A percentile compares a stretch with the other conserved stretches of the same genome.
phyloP scores from a whole-genome alignment of 2,888 invertebrate species.

The Dasysyrphus tricinctus region DNA sequence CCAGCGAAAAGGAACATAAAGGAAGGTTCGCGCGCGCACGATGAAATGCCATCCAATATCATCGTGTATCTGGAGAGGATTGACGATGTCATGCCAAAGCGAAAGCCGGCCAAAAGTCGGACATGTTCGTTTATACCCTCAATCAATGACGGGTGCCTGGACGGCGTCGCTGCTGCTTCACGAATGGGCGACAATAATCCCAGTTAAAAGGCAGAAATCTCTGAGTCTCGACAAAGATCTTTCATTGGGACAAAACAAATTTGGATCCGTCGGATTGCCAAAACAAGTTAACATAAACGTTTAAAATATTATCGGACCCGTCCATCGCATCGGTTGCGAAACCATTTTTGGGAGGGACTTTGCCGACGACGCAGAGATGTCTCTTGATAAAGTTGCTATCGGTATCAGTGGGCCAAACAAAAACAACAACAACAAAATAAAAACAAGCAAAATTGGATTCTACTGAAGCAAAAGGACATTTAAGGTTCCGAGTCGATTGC shows the following conservation, averaged over 20 bases:
- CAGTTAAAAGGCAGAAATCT: constrained; percentile 69
- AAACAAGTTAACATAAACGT: constrained; percentile 76
- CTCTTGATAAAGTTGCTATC: constrained; percentile 75
- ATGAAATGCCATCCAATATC: constrained; percentile 66
- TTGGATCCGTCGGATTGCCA: constrained; percentile 75
- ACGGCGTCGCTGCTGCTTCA: constrained; percentile 39
- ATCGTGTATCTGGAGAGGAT: constrained; percentile 67
- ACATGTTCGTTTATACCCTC: constrained; percentile 69
- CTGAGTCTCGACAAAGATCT: constrained; percentile 66
- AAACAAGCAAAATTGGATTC: constrained; percentile 5
- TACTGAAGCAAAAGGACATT: constrained; percentile 56
- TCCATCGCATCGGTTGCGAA: constrained; percentile 63
- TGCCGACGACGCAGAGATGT: constrained; percentile 50
- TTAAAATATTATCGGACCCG: constrained; percentile 72
- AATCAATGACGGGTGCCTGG: constrained; percentile 56
- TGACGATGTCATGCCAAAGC: constrained; percentile 76
- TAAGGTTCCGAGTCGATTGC: constrained; percentile 56
- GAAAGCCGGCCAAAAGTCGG: constrained; percentile 68
- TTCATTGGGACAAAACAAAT: constrained; percentile 68
- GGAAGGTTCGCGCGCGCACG: constrained; percentile 51
- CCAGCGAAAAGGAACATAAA: constrained; percentile 17
- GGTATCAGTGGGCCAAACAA: constrained; percentile 44
- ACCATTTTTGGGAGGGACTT: constrained; percentile 55
- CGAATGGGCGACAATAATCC: constrained; percentile 75
- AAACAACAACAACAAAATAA: not conserved